These are phyloP conservation scores for Spisula subtruncata DNA, from an alignment of 2,888 invertebrate species.

Conservation along the genomic window DNA sequence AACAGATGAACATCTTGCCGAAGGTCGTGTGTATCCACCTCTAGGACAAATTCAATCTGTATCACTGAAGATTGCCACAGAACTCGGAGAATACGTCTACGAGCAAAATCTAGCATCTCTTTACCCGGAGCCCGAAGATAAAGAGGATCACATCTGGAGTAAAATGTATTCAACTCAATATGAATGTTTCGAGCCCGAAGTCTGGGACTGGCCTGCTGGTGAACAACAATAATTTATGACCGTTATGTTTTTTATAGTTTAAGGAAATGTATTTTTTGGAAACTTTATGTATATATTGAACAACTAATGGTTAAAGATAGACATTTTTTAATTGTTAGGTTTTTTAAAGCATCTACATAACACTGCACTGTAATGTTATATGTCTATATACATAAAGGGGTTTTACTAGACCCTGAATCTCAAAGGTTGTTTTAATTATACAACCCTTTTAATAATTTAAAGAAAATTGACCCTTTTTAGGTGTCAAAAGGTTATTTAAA, in stretches of 20 bases:
- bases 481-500: no score
- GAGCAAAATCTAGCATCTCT: conserved; percentile 88
- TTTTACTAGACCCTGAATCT: no score
- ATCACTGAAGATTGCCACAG: conserved; percentile 95
- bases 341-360: not conserved
- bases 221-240: not conserved
- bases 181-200: conserved; percentile 88
- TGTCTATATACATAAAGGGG: not conserved
- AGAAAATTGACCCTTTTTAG: no score
- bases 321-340: not conserved
- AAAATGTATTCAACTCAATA: conserved; percentile 87
- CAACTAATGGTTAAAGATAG: not conserved
- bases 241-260: not conserved
- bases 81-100: conserved; percentile 94
- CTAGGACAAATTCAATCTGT: conserved; percentile 94
- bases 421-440: no score
- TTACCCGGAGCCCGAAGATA: conserved; percentile 89
- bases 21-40: conserved; percentile 97
- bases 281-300: conserved; percentile 24
- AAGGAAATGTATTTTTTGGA: conserved; percentile 4
- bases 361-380: not conserved
- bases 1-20: conserved; percentile 92
- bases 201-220: conserved; percentile 88
- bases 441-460: no score
- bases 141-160: conserved; percentile 88